Percentiles rank a stretch among this genome's conserved stretches.
Evolutionary conservation across 53 echinoderm and acorn worm genomes (phyloP).

Genomic region (Echinometra lucunter): DNA sequence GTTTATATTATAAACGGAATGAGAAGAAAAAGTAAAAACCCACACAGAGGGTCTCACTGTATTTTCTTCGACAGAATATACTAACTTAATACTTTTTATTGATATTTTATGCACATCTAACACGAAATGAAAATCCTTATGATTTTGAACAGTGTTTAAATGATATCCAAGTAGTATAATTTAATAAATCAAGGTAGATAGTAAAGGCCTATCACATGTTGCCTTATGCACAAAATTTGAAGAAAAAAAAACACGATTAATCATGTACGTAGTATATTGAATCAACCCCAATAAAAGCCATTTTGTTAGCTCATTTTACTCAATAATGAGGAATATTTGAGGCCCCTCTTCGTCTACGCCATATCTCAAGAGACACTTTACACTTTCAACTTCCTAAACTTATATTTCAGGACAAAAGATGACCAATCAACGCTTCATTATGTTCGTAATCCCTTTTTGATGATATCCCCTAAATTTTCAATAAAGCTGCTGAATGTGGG

Average conservation of each 20-base stretch:
- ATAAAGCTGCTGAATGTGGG: constrained; percentile 32
- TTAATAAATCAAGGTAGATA: background rate
- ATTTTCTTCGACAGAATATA: background rate
- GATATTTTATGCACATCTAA: background rate
- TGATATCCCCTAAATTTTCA: constrained; percentile 9
- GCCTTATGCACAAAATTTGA: background rate
- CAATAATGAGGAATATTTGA: background rate
- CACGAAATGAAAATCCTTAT: background rate
- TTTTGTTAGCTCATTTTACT: no score
- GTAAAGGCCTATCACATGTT: background rate
- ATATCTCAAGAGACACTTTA: constrained; percentile 28
- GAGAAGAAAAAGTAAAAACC: background rate
- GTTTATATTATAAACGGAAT: background rate
- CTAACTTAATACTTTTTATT: no score
- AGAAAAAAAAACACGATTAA: background rate
- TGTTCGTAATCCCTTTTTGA: background rate
- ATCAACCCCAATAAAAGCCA: no score
- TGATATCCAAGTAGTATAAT: background rate
- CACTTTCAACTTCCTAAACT: background rate
- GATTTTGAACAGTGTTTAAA: background rate
- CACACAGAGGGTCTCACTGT: background rate
- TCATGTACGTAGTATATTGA: background rate
- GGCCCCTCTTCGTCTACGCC: background rate
- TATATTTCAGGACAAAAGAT: constrained; percentile 3
- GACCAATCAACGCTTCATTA: constrained; percentile 39